Percentiles rank a stretch among this genome's conserved stretches.
Conservation (phyloP, 2,113 vertebrate species). For the Motacilla tschutschensis region DNA sequence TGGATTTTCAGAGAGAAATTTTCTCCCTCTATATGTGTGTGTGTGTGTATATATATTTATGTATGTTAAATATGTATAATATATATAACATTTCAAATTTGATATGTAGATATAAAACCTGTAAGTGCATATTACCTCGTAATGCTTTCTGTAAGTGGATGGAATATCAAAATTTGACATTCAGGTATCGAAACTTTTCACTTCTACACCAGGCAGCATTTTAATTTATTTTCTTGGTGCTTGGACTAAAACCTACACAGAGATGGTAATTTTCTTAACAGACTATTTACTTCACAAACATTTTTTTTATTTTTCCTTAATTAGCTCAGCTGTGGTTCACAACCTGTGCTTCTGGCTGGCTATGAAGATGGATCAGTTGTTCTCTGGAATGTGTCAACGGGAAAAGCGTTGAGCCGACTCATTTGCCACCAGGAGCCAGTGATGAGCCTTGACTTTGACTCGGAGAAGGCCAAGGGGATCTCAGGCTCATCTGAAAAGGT, state of each 20-base stretch:
- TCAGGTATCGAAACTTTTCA: neutral
- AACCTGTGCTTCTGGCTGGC: constrained; percentile 85
- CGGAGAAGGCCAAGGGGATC: constrained; percentile 78
- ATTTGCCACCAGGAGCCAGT: constrained; percentile 86
- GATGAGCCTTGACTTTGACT: constrained; percentile 93
- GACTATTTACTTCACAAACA: neutral
- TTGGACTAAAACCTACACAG: neutral
- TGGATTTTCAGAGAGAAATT: neutral
- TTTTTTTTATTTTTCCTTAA: neutral
- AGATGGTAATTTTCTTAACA: neutral
- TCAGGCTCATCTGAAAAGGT: constrained; percentile 89
- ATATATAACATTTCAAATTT: neutral
- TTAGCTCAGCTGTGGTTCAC: constrained; percentile 72
- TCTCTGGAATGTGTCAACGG: constrained; percentile 87
- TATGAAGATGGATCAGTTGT: constrained; percentile 91
- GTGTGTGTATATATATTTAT: too few relatives aligned
- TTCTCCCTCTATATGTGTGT: neutral
- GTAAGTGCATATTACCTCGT: neutral
- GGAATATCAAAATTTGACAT: neutral
- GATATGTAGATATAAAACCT: neutral
- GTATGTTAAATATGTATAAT: neutral
- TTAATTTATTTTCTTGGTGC: neutral
- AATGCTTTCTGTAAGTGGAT: neutral
- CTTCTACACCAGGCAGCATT: neutral
- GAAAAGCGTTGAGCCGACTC: constrained; percentile 75